A percentile compares a stretch with the other conserved stretches of the same genome.
phyloP scores from a whole-genome alignment of 2,797 vertebrate genomes.

The Gymnothorax reevesii region DNA sequence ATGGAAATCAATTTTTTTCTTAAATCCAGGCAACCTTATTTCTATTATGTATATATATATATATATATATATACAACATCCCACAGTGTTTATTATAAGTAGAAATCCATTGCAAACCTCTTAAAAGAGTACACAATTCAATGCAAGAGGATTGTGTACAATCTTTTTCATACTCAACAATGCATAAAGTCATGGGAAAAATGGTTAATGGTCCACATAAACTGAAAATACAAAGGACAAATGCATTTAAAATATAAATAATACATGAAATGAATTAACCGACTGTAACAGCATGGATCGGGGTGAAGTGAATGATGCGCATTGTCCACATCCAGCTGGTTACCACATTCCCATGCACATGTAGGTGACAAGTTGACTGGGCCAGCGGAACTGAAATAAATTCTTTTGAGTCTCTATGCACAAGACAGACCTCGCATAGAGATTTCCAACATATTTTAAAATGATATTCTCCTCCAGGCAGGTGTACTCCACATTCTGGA shows the following conservation, averaged over 20 bases:
- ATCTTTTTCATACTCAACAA: slow-evolving; percentile 68
- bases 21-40: slow-evolving; percentile 64
- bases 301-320: slow-evolving; percentile 23
- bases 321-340: slow-evolving; percentile 57
- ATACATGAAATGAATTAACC: slow-evolving; percentile 47
- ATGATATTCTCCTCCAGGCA: slow-evolving; percentile 88
- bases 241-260: slow-evolving; percentile 44
- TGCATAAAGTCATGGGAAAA: slow-evolving; percentile 52
- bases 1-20: slow-evolving; percentile 55
- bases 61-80: slow-evolving; percentile 53
- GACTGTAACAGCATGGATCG: slow-evolving; percentile 17
- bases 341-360: slow-evolving; percentile 87
- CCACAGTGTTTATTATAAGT: slow-evolving; percentile 63
- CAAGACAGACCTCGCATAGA: slow-evolving; percentile 88
- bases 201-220: slow-evolving; percentile 50
- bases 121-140: slow-evolving; percentile 82
- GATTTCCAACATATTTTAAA: slow-evolving; percentile 93
- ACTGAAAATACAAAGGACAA: slow-evolving; percentile 51
- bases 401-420: slow-evolving; percentile 83
- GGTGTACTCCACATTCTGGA: slow-evolving; percentile 41
- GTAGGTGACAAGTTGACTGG: slow-evolving; percentile 89
- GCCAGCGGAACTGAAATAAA: slow-evolving; percentile 78
- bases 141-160: slow-evolving; percentile 77
- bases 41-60: slow-evolving; percentile 72
- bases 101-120: slow-evolving; percentile 82